A percentile compares a stretch with the other conserved stretches of the same genome.
Evolutionary conservation across 1,140 invertebrate genomes (phyloP).

Genomic region (Scaptodrosophila lebanonensis): DNA sequence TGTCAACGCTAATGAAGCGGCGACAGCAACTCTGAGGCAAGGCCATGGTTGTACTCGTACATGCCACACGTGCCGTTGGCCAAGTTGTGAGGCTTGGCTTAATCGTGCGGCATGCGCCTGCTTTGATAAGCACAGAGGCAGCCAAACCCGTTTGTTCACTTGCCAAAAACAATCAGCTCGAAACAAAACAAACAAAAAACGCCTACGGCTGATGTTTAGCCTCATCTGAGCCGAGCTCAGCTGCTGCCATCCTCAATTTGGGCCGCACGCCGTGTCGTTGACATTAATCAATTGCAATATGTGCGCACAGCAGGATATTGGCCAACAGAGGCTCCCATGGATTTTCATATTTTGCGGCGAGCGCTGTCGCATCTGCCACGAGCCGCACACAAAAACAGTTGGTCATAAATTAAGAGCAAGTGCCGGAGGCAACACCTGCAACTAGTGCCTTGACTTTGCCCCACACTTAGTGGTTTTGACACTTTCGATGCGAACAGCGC

Average conservation of each 20-base stretch:
- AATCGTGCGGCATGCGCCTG: conserved; percentile 35
- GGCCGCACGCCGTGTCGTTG: conserved; percentile 22
- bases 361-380: conserved; percentile 5
- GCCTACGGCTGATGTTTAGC: neutral
- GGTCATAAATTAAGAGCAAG: conserved; percentile 52
- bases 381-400: conserved; percentile 10
- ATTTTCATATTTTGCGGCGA: neutral
- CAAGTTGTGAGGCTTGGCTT: too few species aligned
- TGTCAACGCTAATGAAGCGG: conserved; percentile 65
- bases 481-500: conserved; percentile 23
- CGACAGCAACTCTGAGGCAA: conserved; percentile 16
- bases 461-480: too few species aligned
- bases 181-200: too few species aligned
- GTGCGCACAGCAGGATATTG: conserved; percentile 17
- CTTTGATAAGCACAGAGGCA: conserved; percentile 30
- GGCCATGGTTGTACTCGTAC: neutral
- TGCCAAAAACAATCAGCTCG: neutral
- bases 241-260: conserved; percentile 36
- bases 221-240: neutral
- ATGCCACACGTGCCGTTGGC: conserved; percentile 10
- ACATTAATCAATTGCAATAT: conserved; percentile 68
- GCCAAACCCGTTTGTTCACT: conserved; percentile 16
- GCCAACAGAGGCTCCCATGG: too few species aligned
- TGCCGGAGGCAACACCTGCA: conserved; percentile 56
- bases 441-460: too few species aligned